Conservation (phyloP, 2,888 invertebrate genomes). For the Holacanthella duospinosa region DNA sequence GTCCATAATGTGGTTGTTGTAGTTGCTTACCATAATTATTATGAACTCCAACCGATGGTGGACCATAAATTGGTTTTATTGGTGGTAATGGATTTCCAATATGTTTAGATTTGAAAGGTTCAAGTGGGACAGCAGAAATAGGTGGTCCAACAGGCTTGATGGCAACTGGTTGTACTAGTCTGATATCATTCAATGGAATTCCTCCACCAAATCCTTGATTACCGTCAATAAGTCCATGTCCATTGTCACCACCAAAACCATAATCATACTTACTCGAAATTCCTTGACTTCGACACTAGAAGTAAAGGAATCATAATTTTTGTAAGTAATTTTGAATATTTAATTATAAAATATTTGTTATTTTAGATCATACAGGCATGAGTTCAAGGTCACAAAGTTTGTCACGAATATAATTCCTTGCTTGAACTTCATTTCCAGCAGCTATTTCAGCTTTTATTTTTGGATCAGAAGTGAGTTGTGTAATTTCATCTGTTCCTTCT, state of each 20-base stretch:
- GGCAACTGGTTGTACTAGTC: constrained; percentile 75
- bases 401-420: constrained; percentile 69
- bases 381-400: constrained; percentile 71
- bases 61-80: constrained; percentile 24
- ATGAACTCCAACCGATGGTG: constrained; percentile 15
- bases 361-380: constrained; percentile 54
- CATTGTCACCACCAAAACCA: constrained; percentile 6
- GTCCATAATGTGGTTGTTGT: constrained; percentile 10
- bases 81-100: background rate
- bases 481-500: constrained; percentile 38
- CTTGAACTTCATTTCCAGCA: constrained; percentile 66
- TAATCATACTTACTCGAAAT: constrained; percentile 59
- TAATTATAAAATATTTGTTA: constrained; percentile 22
- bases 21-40: background rate
- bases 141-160: constrained; percentile 72
- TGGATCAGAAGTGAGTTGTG: constrained; percentile 70
- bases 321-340: background rate
- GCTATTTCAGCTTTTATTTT: constrained; percentile 58
- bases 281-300: constrained; percentile 50
- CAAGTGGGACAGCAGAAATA: constrained; percentile 57
- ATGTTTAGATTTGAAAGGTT: constrained; percentile 21
- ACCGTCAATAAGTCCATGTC: constrained; percentile 15
- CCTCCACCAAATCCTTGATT: constrained; percentile 30
- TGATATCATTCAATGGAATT: constrained; percentile 60
- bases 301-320: constrained; percentile 23